Conservation (phyloP, 2,797 vertebrate genomes). For the Sebastes nivosus region DNA sequence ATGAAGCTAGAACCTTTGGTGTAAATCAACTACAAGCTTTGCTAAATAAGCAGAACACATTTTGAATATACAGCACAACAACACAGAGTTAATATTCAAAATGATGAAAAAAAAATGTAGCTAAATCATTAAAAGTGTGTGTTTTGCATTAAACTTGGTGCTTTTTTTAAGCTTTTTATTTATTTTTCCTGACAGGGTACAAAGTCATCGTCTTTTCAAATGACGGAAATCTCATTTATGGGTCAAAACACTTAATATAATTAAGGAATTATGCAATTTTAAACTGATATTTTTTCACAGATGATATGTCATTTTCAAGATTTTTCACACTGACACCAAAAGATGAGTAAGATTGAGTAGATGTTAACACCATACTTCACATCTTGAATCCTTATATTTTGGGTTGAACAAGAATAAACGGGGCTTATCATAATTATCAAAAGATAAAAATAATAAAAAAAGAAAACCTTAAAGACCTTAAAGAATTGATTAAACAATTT, state of each 20-base stretch:
- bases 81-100: background rate
- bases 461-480: background rate
- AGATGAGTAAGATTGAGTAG: background rate
- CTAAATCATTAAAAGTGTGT: background rate
- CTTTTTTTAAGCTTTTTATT: background rate
- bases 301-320: background rate
- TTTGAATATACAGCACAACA: conserved; percentile 4
- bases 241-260: background rate
- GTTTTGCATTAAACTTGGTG: background rate
- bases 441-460: background rate
- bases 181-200: background rate
- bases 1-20: background rate
- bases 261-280: background rate
- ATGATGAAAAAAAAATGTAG: background rate
- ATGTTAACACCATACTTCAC: background rate
- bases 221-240: background rate
- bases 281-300: background rate
- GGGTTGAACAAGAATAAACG: background rate
- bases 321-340: background rate
- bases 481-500: background rate
- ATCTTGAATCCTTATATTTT: background rate
- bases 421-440: background rate
- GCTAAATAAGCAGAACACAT: conserved; percentile 56
- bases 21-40: conserved; percentile 49
- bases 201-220: background rate